Evolutionary conservation across 2,113 vertebrate species (phyloP).

Genomic region (Mystacornis crossleyi): DNA sequence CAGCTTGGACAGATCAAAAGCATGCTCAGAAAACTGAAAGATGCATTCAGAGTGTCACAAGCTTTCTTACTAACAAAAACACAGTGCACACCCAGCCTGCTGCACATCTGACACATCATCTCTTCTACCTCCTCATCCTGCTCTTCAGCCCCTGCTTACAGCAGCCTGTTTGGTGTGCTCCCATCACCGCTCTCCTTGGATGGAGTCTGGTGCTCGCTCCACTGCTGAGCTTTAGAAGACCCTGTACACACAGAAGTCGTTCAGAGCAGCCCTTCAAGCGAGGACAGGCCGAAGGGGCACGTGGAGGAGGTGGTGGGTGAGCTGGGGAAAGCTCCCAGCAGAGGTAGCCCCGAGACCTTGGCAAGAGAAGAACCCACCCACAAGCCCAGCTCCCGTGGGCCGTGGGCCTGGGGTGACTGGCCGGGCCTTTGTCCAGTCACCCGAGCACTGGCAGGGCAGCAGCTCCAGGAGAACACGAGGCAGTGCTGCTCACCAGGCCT

Average conservation of each 20-base stretch:
- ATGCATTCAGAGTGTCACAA: neutral
- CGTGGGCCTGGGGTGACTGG: neutral
- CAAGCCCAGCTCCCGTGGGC: rapidly evolving
- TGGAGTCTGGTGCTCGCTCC: neutral
- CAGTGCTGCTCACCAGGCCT: neutral
- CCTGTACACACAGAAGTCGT: neutral
- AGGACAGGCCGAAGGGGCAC: neutral
- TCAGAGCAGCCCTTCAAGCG: neutral
- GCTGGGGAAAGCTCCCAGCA: neutral
- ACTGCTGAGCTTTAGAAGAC: neutral
- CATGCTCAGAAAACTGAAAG: neutral
- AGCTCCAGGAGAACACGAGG: rapidly evolving
- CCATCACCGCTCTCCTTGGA: neutral
- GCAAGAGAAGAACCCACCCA: rapidly evolving
- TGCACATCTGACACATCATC: neutral
- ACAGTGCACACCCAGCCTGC: neutral
- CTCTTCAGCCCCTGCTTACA: neutral
- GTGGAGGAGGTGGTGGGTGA: neutral
- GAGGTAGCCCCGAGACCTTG: neutral
- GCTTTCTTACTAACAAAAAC: neutral
- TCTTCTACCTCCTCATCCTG: neutral
- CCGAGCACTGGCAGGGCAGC: neutral
- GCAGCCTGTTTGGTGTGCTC: neutral
- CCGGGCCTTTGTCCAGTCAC: neutral
- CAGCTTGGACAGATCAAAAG: neutral